Percentiles rank a stretch among this genome's conserved stretches.
Conservation (phyloP, 1,140 invertebrate species). For the Drosophila bipectinata region DNA sequence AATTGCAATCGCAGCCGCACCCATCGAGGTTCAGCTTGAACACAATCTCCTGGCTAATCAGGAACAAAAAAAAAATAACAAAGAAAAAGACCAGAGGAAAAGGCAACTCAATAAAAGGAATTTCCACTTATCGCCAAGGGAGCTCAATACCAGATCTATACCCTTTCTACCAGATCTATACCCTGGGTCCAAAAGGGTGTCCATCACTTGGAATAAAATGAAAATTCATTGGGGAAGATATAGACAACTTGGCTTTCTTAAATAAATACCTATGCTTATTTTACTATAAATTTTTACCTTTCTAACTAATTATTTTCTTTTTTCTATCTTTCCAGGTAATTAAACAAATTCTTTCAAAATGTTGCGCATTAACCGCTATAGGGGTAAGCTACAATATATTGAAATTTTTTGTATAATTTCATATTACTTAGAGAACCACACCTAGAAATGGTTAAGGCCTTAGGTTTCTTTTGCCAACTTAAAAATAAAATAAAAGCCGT, state of each 20-base stretch:
- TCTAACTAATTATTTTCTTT: not conserved
- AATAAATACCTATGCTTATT: not conserved
- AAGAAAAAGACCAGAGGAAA: slow-evolving; percentile 36
- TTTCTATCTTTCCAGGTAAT: slow-evolving; percentile 67
- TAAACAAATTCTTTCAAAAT: slow-evolving; percentile 42
- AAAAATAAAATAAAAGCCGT: slow-evolving; percentile 15
- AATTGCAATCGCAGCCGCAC: slow-evolving; percentile 38
- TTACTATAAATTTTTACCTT: not conserved
- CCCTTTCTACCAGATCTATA: not conserved
- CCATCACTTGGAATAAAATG: not conserved
- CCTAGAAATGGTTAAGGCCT: slow-evolving; percentile 42
- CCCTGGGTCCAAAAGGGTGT: slow-evolving; percentile 11
- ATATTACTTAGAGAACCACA: slow-evolving; percentile 35
- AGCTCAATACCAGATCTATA: slow-evolving; percentile 19
- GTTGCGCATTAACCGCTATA: slow-evolving; percentile 65
- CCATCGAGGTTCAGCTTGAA: slow-evolving; percentile 21
- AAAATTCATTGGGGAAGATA: not conserved
- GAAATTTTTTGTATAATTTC: not conserved
- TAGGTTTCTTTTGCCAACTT: not conserved
- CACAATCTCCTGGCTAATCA: slow-evolving; percentile 66
- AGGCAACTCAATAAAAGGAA: slow-evolving; percentile 76
- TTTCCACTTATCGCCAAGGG: slow-evolving; percentile 61
- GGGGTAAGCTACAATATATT: slow-evolving; percentile 57
- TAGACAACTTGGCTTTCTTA: not conserved
- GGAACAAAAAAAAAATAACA: slow-evolving; percentile 43